Evolutionary conservation across 2,113 vertebrate species (phyloP).

Genomic region (Brachypteracias leptosomus): DNA sequence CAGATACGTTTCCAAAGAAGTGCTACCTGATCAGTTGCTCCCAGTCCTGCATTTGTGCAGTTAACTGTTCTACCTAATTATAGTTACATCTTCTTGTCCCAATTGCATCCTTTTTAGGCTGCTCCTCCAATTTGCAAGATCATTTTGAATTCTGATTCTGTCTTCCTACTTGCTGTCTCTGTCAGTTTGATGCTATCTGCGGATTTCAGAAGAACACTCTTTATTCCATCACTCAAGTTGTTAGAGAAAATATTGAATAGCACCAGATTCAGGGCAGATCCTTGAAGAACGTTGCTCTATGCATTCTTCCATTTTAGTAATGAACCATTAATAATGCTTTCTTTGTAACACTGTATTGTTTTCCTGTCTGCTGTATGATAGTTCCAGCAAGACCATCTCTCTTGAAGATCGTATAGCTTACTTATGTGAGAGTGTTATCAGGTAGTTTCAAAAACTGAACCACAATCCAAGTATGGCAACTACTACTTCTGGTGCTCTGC

Average conservation of each 20-base stretch:
- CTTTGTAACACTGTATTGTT: background rate
- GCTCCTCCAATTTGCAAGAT: background rate
- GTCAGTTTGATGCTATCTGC: background rate
- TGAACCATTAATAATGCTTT: background rate
- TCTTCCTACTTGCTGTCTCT: background rate
- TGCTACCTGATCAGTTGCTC: background rate
- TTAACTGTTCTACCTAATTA: background rate
- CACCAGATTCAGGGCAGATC: background rate
- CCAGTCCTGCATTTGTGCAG: background rate
- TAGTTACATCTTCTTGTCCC: background rate
- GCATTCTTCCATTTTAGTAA: background rate
- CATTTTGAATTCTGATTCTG: background rate
- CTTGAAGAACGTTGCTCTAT: fast-evolving
- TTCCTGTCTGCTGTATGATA: background rate
- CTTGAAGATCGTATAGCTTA: background rate
- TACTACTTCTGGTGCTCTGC: background rate
- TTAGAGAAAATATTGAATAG: background rate
- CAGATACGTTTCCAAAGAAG: background rate
- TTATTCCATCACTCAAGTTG: background rate
- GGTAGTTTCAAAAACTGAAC: background rate
- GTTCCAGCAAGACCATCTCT: background rate
- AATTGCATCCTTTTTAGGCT: background rate
- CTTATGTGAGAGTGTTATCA: background rate
- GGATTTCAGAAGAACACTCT: background rate
- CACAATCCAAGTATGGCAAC: background rate